Evolutionary conservation across 2,113 vertebrate genomes (phyloP).

Genomic region (Origma solitaria): DNA sequence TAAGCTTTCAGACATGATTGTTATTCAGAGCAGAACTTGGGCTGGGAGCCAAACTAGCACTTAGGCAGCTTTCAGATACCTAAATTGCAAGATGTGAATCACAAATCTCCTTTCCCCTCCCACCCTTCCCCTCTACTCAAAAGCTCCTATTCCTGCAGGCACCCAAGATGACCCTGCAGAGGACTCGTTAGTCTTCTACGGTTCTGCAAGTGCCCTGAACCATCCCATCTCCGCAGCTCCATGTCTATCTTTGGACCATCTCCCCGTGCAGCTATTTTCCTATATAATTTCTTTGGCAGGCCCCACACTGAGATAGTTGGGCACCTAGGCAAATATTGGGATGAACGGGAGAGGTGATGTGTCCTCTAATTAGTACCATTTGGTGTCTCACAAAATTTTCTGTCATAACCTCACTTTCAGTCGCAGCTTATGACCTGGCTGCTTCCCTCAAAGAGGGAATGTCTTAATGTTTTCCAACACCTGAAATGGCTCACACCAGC

Average conservation of each 20-base stretch:
- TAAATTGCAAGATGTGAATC: background rate
- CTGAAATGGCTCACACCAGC: background rate
- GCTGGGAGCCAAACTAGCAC: conserved; percentile 12
- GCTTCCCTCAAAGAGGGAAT: background rate
- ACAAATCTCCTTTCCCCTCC: background rate
- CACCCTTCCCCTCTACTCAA: background rate
- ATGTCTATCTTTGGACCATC: background rate
- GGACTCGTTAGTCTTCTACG: background rate
- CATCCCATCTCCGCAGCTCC: background rate
- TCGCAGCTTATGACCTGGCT: background rate
- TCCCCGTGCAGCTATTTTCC: background rate
- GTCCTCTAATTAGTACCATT: background rate
- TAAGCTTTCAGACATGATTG: background rate
- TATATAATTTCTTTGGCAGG: background rate
- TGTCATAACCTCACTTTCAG: background rate
- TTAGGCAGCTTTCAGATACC: background rate
- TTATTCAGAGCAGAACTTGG: background rate
- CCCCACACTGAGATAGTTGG: background rate
- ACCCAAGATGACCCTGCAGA: background rate
- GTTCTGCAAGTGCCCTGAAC: background rate
- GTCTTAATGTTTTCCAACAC: background rate
- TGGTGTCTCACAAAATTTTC: background rate
- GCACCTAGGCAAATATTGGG: background rate
- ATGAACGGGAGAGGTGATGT: background rate
- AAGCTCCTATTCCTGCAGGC: background rate